A percentile compares a stretch with the other conserved stretches of the same genome.
These are phyloP conservation scores for Dastarcus helophoroides DNA, from an alignment of 2,888 invertebrate species.

Conservation along the genomic window DNA sequence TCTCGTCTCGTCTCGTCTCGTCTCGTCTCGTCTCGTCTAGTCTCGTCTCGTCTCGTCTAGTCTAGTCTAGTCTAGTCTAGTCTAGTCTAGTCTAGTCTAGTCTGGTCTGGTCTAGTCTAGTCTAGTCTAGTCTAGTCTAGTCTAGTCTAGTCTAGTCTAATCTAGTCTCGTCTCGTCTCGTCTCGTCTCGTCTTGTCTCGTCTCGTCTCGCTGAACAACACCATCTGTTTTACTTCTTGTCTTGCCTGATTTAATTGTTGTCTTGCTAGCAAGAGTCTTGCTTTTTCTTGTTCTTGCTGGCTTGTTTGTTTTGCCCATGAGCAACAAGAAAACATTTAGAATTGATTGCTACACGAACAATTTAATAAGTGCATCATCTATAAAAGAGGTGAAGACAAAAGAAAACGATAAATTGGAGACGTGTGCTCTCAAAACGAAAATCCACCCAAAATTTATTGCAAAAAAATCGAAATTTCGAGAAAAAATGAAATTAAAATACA, in stretches of 20 bases:
- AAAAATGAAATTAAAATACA: no score
- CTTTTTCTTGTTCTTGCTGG: no score
- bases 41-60: not conserved
- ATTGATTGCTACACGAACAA: no score
- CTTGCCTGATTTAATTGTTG: constrained; percentile 1
- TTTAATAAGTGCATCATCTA: no score
- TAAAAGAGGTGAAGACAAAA: no score
- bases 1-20: constrained; percentile 1
- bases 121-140: not conserved
- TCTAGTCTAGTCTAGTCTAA: not conserved
- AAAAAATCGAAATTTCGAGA: no score
- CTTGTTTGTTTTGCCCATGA: no score
- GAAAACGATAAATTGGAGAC: no score
- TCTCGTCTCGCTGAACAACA: not conserved
- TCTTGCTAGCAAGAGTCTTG: no score
- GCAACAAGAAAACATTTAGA: no score
- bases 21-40: constrained; percentile 1
- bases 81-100: not conserved
- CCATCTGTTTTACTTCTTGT: not conserved
- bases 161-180: not conserved
- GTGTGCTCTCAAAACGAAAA: no score
- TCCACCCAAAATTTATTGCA: no score
- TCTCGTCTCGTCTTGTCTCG: constrained; percentile 1
- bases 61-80: not conserved
- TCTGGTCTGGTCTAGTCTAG: not conserved